phyloP scores from a whole-genome alignment of 1,140 invertebrate species.

The Philotrypesis tridentata region DNA sequence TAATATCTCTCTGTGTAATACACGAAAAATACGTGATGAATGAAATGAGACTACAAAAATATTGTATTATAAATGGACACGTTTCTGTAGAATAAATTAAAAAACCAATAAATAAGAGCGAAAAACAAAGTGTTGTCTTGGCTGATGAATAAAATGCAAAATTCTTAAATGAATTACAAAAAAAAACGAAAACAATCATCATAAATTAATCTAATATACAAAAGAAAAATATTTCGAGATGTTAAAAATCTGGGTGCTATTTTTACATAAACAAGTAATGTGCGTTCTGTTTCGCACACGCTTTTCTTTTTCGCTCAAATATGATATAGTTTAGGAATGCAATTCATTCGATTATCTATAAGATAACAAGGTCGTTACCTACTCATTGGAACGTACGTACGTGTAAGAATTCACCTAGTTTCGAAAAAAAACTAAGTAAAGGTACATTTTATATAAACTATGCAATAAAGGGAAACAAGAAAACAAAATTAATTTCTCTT shows the following conservation, averaged over 20 bases:
- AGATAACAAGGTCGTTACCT: too few species aligned
- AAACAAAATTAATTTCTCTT: not conserved
- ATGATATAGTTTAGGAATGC: not conserved
- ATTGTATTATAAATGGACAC: conserved; percentile 48
- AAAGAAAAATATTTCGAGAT: conserved; percentile 17
- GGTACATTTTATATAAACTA: not conserved
- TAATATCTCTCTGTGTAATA: conserved; percentile 42
- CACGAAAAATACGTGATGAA: conserved; percentile 22
- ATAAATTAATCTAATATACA: conserved; percentile 30
- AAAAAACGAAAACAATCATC: not conserved
- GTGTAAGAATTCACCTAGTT: not conserved
- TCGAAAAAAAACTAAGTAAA: not conserved
- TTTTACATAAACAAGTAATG: conserved; percentile 29
- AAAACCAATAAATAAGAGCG: conserved; percentile 26
- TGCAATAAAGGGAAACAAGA: not conserved
- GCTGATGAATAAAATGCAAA: conserved; percentile 10
- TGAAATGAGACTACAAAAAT: conserved; percentile 37
- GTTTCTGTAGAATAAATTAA: conserved; percentile 44
- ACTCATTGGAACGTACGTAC: too few species aligned
- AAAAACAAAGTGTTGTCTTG: conserved; percentile 43
- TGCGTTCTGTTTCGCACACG: conserved; percentile 18
- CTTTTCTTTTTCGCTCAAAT: conserved; percentile 35
- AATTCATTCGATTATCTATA: not conserved
- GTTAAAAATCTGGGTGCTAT: conserved; percentile 29
- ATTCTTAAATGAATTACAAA: not conserved